These are phyloP conservation scores for Vanessa atalanta DNA, from an alignment of 1,140 invertebrate genomes.

Conservation along the genomic window DNA sequence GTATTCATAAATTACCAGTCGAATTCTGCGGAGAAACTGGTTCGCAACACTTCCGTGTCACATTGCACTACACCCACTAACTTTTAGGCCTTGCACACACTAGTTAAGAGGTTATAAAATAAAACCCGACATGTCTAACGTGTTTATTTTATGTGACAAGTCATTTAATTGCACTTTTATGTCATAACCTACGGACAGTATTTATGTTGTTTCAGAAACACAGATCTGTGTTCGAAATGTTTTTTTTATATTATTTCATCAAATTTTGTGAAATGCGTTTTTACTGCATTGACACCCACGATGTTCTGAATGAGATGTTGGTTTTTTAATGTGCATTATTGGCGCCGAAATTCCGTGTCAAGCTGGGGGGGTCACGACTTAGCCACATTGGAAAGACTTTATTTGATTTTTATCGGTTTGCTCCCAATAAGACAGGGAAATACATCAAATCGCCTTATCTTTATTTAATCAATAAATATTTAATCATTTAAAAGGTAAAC, in stretches of 20 bases:
- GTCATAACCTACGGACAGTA: not conserved
- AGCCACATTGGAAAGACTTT: constrained; percentile 17
- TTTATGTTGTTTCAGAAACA: not conserved
- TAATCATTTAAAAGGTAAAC: too few relatives aligned
- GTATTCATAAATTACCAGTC: constrained; percentile 31
- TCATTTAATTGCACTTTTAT: constrained; percentile 1
- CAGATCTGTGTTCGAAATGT: not conserved
- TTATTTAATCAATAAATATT: not conserved
- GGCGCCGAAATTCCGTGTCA: constrained; percentile 22
- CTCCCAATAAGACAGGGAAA: constrained; percentile 1
- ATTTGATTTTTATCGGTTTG: constrained; percentile 22
- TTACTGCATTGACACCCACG: constrained; percentile 7
- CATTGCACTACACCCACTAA: constrained; percentile 36
- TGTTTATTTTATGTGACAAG: constrained; percentile 4
- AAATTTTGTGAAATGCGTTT: not conserved
- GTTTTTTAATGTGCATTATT: constrained; percentile 23
- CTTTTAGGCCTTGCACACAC: constrained; percentile 30
- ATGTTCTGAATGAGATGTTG: constrained; percentile 6
- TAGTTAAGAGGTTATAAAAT: constrained; percentile 24
- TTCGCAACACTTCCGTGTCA: constrained; percentile 42
- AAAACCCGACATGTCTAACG: constrained; percentile 20
- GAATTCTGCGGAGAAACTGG: constrained; percentile 40
- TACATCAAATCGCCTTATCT: not conserved
- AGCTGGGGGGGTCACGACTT: not conserved
- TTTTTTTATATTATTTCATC: not conserved